These are phyloP conservation scores for Tetramorium alpestre DNA, from an alignment of 1,140 invertebrate genomes.

Conservation along the genomic window DNA sequence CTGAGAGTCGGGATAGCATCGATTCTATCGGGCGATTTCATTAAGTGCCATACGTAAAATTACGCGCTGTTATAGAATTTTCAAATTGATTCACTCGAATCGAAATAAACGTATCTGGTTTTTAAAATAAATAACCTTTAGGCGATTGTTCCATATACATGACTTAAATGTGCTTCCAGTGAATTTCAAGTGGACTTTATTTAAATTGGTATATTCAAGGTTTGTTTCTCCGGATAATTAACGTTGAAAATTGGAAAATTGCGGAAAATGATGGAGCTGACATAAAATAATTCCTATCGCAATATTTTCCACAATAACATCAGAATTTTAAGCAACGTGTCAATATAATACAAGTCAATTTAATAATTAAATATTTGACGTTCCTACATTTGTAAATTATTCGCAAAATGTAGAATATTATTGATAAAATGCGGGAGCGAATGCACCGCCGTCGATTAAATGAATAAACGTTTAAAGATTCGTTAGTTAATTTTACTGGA, in stretches of 20 bases:
- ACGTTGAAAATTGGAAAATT: background rate
- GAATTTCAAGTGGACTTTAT: background rate
- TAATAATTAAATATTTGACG: constrained; percentile 54
- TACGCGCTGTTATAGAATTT: background rate
- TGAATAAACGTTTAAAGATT: constrained; percentile 51
- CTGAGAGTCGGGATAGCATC: background rate
- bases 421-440: constrained; percentile 39
- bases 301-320: constrained; percentile 9
- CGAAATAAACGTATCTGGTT: background rate
- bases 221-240: background rate
- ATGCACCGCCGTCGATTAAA: constrained; percentile 21
- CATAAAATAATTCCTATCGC: background rate
- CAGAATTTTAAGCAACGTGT: constrained; percentile 32
- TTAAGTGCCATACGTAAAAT: background rate
- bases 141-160: background rate
- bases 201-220: background rate
- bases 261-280: background rate
- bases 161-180: background rate
- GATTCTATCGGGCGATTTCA: constrained; percentile 1
- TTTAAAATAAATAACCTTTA: background rate
- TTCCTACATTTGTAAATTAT: constrained; percentile 42
- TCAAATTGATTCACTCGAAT: background rate
- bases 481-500: constrained; percentile 23
- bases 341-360: constrained; percentile 41
- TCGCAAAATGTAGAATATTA: constrained; percentile 31